These are phyloP conservation scores for Epicauta chinensis DNA, from an alignment of 1,140 invertebrate genomes.

Conservation along the genomic window DNA sequence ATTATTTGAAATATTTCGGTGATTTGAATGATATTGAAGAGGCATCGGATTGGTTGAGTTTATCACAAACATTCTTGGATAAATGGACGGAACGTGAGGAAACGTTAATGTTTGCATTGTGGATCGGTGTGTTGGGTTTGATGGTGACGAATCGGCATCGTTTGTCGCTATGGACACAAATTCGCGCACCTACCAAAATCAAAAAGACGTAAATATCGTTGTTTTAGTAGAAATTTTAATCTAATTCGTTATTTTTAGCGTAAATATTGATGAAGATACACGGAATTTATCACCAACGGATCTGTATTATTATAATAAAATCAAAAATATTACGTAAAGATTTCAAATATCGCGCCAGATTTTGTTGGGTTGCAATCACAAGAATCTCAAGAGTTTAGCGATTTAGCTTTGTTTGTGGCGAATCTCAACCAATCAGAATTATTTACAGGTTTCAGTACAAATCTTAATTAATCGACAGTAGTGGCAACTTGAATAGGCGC, in stretches of 20 bases:
- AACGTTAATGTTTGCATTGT: constrained; percentile 46
- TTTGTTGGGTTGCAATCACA: too few species aligned
- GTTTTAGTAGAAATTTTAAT: constrained; percentile 1
- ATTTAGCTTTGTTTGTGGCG: too few species aligned
- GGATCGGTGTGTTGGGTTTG: constrained; percentile 55
- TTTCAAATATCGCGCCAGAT: too few species aligned
- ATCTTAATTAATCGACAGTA: too few species aligned
- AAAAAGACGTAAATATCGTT: constrained; percentile 7
- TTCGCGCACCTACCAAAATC: constrained; percentile 50
- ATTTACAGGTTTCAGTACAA: too few species aligned
- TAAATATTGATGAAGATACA: not conserved
- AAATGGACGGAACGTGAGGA: constrained; percentile 59
- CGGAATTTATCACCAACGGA: constrained; percentile 19
- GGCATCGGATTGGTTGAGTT: constrained; percentile 54
- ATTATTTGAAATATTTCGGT: constrained; percentile 64
- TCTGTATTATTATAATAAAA: constrained; percentile 30
- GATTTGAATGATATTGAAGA: constrained; percentile 49
- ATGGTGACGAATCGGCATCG: constrained; percentile 65
- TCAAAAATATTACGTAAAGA: too few species aligned
- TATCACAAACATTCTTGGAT: constrained; percentile 55
- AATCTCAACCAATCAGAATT: too few species aligned
- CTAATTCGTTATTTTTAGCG: constrained; percentile 6
- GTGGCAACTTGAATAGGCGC: too few species aligned
- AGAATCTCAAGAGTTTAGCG: too few species aligned
- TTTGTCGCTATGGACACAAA: constrained; percentile 63